Conservation (phyloP, 2,888 invertebrate species). For the Calliopum simillimum region DNA sequence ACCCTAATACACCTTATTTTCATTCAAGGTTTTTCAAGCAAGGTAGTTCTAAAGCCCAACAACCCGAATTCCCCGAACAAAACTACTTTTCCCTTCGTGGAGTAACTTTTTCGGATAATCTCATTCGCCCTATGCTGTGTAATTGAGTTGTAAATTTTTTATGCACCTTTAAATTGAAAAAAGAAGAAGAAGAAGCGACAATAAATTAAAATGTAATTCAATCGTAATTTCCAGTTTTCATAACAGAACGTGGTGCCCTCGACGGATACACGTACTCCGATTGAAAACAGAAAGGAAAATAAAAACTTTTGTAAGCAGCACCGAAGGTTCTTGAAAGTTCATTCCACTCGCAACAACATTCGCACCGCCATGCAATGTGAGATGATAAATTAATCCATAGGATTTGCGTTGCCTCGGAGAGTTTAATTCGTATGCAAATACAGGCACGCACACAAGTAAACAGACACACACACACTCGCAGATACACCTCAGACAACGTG, state of each 20-base stretch:
- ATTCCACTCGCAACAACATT: conserved; percentile 51
- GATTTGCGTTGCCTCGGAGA: conserved; percentile 58
- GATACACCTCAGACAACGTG: conserved; percentile 19
- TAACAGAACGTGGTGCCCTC: neutral
- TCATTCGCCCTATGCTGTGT: too few species aligned
- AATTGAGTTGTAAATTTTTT: neutral
- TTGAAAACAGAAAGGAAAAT: neutral
- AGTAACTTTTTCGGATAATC: too few species aligned
- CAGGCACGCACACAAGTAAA: conserved; percentile 38
- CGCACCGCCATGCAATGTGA: conserved; percentile 52
- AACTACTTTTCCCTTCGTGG: too few species aligned
- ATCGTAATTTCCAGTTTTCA: neutral
- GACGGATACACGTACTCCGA: neutral
- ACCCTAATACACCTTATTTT: too few species aligned
- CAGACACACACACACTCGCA: conserved; percentile 25
- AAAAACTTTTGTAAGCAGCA: conserved; percentile 12
- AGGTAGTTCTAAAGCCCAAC: too few species aligned
- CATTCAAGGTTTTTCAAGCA: too few species aligned
- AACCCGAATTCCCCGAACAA: too few species aligned
- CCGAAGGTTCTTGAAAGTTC: conserved; percentile 53
- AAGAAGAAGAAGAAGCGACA: neutral
- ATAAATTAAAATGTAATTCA: conserved; percentile 21
- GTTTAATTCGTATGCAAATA: conserved; percentile 62
- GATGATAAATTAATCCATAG: conserved; percentile 62
- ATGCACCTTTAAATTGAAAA: conserved; percentile 4